Evolutionary conservation across 2,797 vertebrate species (phyloP).

Genomic region (Danio kyathit): DNA sequence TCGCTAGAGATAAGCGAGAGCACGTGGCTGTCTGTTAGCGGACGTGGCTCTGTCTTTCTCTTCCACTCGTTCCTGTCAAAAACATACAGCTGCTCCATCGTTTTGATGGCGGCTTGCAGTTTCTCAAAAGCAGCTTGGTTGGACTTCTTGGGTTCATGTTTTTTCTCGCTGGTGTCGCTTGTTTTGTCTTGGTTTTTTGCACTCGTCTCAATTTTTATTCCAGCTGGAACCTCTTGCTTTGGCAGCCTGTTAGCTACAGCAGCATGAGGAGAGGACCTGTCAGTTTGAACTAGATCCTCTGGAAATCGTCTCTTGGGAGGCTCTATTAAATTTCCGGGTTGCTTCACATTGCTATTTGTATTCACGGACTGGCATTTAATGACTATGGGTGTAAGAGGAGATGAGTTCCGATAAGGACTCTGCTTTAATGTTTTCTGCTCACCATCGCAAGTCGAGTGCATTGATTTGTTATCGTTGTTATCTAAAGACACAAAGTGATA

Average conservation of each 20-base stretch:
- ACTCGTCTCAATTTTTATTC: conserved; percentile 80
- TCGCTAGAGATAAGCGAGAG: conserved; percentile 85
- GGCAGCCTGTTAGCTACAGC: conserved; percentile 75
- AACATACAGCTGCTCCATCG: conserved; percentile 97
- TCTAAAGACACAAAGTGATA: conserved; percentile 89
- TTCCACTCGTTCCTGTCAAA: conserved; percentile 93
- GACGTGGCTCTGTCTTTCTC: conserved; percentile 82
- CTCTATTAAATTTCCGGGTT: conserved; percentile 60
- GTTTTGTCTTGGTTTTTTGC: conserved; percentile 77
- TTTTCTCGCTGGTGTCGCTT: conserved; percentile 74
- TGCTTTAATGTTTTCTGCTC: conserved; percentile 80
- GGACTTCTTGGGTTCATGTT: conserved; percentile 73
- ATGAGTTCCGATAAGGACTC: conserved; percentile 65
- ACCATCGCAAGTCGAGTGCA: conserved; percentile 56
- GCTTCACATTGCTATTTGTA: conserved; percentile 75
- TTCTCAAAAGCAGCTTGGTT: conserved; percentile 87
- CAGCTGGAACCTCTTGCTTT: conserved; percentile 75
- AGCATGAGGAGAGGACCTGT: conserved; percentile 74
- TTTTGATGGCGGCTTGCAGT: conserved; percentile 92
- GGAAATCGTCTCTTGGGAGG: conserved; percentile 39
- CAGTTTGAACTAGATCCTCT: conserved; percentile 63
- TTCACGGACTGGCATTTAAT: conserved; percentile 93
- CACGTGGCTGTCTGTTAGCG: conserved; percentile 86
- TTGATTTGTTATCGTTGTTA: conserved; percentile 79
- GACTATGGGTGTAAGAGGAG: conserved; percentile 87